These are phyloP conservation scores for Perca schrenkii DNA, from an alignment of 2,113 vertebrate species.

Conservation along the genomic window DNA sequence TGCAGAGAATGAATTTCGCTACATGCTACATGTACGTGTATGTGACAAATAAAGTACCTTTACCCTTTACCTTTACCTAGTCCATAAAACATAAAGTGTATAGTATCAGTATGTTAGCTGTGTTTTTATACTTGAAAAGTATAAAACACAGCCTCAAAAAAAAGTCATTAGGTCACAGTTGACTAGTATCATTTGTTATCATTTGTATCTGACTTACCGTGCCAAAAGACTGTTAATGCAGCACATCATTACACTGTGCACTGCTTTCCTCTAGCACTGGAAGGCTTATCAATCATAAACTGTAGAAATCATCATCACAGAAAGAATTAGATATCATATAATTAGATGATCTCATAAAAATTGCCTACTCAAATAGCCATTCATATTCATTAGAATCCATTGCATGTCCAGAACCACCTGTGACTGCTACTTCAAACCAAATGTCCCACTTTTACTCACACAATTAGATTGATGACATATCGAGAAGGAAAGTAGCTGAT, in stretches of 20 bases:
- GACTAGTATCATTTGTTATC: constrained; percentile 14
- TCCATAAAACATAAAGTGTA: neutral
- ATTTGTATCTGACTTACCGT: constrained; percentile 29
- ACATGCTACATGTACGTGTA: too few species aligned
- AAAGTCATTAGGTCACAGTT: constrained; percentile 17
- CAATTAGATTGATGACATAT: constrained; percentile 18
- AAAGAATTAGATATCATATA: constrained; percentile 59
- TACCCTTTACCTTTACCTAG: too few species aligned
- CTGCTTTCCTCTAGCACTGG: constrained; percentile 24
- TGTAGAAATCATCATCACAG: constrained; percentile 55
- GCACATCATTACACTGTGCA: constrained; percentile 27
- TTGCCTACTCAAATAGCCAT: constrained; percentile 48
- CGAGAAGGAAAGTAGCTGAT: constrained; percentile 28
- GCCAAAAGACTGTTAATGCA: constrained; percentile 17
- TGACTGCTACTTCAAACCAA: constrained; percentile 36
- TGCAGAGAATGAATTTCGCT: too few species aligned
- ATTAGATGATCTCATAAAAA: constrained; percentile 68
- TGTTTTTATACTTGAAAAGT: neutral
- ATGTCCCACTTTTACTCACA: constrained; percentile 34
- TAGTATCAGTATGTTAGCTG: neutral
- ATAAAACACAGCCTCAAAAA: constrained; percentile 6
- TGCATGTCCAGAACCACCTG: constrained; percentile 34
- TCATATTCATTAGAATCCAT: constrained; percentile 63
- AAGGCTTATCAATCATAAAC: constrained; percentile 57
- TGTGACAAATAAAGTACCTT: too few species aligned